A percentile compares a stretch with the other conserved stretches of the same genome.
These are phyloP conservation scores for Drosophila varians DNA, from an alignment of 1,140 invertebrate genomes.

Conservation along the genomic window DNA sequence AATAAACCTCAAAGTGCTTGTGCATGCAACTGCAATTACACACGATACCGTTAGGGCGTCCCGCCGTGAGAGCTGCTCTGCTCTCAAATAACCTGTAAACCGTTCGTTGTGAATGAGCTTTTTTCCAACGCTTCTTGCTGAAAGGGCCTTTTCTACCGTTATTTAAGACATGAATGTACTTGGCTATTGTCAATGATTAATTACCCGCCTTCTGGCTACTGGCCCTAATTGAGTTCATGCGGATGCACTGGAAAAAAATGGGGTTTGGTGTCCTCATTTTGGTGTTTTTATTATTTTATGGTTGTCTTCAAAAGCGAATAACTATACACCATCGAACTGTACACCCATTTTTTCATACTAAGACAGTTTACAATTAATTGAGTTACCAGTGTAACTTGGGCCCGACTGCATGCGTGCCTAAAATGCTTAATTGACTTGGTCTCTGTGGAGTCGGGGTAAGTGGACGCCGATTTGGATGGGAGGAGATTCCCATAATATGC, in stretches of 20 bases:
- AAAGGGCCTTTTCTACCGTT: slow-evolving; percentile 39
- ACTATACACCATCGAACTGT: too few relatives aligned
- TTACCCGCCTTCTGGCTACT: slow-evolving; percentile 43
- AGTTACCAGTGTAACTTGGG: slow-evolving; percentile 10
- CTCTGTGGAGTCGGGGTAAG: slow-evolving; percentile 14
- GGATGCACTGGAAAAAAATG: slow-evolving; percentile 14
- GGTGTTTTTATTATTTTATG: too few relatives aligned
- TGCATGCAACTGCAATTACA: slow-evolving; percentile 71
- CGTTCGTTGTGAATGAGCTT: slow-evolving; percentile 45
- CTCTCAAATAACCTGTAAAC: slow-evolving; percentile 58
- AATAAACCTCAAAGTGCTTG: slow-evolving; percentile 66
- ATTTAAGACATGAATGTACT: slow-evolving; percentile 28
- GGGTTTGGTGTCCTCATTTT: too few relatives aligned
- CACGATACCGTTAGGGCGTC: slow-evolving; percentile 72
- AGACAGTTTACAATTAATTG: too few relatives aligned
- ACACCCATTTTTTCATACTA: too few relatives aligned
- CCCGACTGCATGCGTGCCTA: slow-evolving; percentile 65
- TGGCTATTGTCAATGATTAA: slow-evolving; percentile 59
- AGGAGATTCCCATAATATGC: slow-evolving; percentile 41
- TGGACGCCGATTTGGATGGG: slow-evolving; percentile 13
- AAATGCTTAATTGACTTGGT: slow-evolving; percentile 74
- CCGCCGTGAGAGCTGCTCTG: slow-evolving; percentile 35
- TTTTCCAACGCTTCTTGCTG: slow-evolving; percentile 22
- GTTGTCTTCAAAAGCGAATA: too few relatives aligned
- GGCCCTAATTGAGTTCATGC: slow-evolving; percentile 69